Evolutionary conservation across 2,797 vertebrate species (phyloP).

Genomic region (Xenops minutus): DNA sequence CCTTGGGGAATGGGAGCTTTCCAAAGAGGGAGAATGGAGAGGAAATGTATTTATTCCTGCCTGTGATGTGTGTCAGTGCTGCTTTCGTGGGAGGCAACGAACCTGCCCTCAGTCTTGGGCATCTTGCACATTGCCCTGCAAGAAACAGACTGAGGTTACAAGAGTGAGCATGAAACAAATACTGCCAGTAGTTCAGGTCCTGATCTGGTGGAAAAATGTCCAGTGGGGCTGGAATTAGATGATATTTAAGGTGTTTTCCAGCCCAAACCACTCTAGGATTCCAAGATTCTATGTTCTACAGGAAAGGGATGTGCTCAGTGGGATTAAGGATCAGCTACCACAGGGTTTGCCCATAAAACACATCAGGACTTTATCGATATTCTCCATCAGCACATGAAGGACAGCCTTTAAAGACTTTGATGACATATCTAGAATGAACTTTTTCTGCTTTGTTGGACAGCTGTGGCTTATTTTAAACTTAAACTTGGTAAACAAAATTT

Average conservation of each 20-base stretch:
- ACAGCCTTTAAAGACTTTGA: background rate
- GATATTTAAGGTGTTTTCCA: background rate
- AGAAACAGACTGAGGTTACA: background rate
- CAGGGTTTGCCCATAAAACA: background rate
- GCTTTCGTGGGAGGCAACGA: background rate
- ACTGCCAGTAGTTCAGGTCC: background rate
- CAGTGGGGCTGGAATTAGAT: background rate
- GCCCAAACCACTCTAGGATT: background rate
- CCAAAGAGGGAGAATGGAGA: background rate
- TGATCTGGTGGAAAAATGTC: background rate
- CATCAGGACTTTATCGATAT: background rate
- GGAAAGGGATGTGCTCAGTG: background rate
- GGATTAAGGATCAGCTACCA: background rate
- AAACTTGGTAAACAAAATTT: background rate
- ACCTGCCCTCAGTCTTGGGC: accelerated
- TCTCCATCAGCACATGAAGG: background rate
- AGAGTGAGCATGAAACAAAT: background rate
- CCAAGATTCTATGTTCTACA: background rate
- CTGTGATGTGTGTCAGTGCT: background rate
- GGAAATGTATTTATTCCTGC: background rate
- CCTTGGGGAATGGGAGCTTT: background rate
- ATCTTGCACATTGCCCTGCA: background rate
- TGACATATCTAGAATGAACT: background rate
- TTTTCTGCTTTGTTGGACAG: background rate
- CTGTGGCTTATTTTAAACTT: background rate